These are phyloP conservation scores for Nycteola revayana DNA, from an alignment of 2,888 invertebrate genomes.

Conservation along the genomic window DNA sequence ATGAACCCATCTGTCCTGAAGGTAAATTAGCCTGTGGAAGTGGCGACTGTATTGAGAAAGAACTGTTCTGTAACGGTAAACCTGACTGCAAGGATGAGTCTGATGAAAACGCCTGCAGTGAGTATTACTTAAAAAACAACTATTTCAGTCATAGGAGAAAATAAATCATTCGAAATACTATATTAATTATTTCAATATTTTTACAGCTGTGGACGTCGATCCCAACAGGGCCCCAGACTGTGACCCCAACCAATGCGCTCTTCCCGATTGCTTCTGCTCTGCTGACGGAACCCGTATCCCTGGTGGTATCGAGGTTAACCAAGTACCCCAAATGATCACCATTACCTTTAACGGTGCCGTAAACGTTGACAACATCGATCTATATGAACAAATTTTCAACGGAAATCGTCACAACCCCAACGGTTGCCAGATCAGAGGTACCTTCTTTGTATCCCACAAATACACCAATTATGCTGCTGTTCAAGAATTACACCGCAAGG, in stretches of 20 bases:
- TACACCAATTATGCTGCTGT: constrained; percentile 95
- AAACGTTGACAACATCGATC: constrained; percentile 95
- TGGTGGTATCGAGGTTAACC: constrained; percentile 89
- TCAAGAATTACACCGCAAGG: constrained; percentile 93
- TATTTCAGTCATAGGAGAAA: no score
- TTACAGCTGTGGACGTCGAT: constrained; percentile 92
- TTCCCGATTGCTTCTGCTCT: constrained; percentile 96
- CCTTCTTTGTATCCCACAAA: constrained; percentile 96
- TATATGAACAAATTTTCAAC: constrained; percentile 95
- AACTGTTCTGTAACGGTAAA: constrained; percentile 96
- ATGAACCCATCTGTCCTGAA: constrained; percentile 95
- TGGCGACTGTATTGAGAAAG: constrained; percentile 95
- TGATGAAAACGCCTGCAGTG: constrained; percentile 97
- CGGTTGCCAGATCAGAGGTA: constrained; percentile 93
- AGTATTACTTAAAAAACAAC: no score
- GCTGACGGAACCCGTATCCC: constrained; percentile 95
- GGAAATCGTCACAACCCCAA: constrained; percentile 93
- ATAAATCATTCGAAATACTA: no score
- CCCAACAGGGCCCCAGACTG: constrained; percentile 96
- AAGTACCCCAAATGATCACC: constrained; percentile 96
- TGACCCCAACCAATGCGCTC: constrained; percentile 92
- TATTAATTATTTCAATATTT: no score
- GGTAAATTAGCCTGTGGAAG: constrained; percentile 95
- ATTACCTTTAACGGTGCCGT: constrained; percentile 96
- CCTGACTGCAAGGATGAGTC: constrained; percentile 96